A percentile compares a stretch with the other conserved stretches of the same genome.
These are phyloP conservation scores for Cyphomyrus discorhynchus DNA, from an alignment of 2,113 vertebrate genomes.

Conservation along the genomic window DNA sequence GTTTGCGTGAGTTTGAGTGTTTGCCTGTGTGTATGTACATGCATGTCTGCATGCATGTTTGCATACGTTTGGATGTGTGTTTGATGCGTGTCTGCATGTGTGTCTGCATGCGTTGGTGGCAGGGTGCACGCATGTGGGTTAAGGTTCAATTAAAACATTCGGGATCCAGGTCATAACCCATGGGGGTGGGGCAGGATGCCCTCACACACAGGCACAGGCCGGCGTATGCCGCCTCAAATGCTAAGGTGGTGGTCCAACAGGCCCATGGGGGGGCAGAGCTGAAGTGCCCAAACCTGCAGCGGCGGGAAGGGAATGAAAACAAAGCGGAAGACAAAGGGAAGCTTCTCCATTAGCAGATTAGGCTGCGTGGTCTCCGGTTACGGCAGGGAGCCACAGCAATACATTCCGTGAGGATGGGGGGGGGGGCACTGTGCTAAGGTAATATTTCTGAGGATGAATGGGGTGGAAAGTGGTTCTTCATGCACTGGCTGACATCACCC, in stretches of 20 bases:
- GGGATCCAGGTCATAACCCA: neutral
- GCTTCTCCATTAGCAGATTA: slow-evolving; percentile 64
- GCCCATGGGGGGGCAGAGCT: slow-evolving; percentile 16
- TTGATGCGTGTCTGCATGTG: neutral
- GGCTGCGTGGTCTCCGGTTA: slow-evolving; percentile 54
- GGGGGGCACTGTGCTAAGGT: slow-evolving; percentile 25
- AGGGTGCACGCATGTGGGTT: neutral
- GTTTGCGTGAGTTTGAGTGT: neutral
- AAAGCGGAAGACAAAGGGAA: slow-evolving; percentile 59
- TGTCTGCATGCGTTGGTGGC: neutral
- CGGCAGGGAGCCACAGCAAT: slow-evolving; percentile 51
- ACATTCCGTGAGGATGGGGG: slow-evolving; percentile 45
- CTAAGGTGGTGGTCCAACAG: neutral
- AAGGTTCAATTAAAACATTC: neutral
- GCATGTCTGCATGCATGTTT: neutral
- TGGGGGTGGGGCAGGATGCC: neutral
- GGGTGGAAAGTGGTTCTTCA: neutral
- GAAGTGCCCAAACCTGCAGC: slow-evolving; percentile 50
- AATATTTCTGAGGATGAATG: neutral
- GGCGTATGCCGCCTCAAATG: no score
- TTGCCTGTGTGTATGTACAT: neutral
- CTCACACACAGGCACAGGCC: slow-evolving; percentile 5
- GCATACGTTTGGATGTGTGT: neutral
- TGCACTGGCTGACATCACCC: neutral
- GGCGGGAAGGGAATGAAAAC: slow-evolving; percentile 51